Evolutionary conservation across 2,797 vertebrate genomes (phyloP), one percentile per base, ranked within the genome.

Genomic region (Staurois parvus): DNA sequence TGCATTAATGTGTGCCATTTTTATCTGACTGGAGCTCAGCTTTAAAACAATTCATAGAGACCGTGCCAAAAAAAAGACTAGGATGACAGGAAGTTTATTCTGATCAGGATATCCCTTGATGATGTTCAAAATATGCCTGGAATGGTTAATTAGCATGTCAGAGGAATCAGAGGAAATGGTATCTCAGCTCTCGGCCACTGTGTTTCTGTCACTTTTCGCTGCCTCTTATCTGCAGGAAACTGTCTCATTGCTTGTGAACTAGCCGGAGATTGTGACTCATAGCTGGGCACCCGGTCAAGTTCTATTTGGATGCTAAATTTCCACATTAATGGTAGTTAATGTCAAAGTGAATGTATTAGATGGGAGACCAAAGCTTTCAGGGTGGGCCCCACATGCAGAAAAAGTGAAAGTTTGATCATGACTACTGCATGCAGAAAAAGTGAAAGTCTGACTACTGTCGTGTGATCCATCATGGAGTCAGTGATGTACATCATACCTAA

Each of bases 201-300:
- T 90, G 87, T 89, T 91, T 89, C 86, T 87, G 89, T 90, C 92
- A 91, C 93, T 92, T 91, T 89, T 92, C 90, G 90, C 92, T 91
- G 90, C 88, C 90, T 93, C 94, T 95, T 96, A 96, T 96, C 96
- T 95, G 91, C 96, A 98, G 97, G 96, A 98, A 96, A 95, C 95
- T 90, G 91, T 88, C 91, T 92, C 91, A 79, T 89, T 89, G 92
- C 92, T 90, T 89, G 93, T 89, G 91, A 92, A 91, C 89, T 89
- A 90, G 89, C 91, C 90, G 89, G 72, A 88, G 89, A 91, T 92
- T 90, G 91, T 95, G 94, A 95, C 90, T 95, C 92, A 95, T 83
- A 91, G 92, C 92, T 81, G 90, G 93, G 91, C 91, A 90, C 74
- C 70, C 78, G 64, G 34, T 93, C 92, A 91, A 89, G 69, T 83